These are phyloP conservation scores for Aphelinus certus DNA, from an alignment of 1,140 invertebrate species.

Conservation along the genomic window DNA sequence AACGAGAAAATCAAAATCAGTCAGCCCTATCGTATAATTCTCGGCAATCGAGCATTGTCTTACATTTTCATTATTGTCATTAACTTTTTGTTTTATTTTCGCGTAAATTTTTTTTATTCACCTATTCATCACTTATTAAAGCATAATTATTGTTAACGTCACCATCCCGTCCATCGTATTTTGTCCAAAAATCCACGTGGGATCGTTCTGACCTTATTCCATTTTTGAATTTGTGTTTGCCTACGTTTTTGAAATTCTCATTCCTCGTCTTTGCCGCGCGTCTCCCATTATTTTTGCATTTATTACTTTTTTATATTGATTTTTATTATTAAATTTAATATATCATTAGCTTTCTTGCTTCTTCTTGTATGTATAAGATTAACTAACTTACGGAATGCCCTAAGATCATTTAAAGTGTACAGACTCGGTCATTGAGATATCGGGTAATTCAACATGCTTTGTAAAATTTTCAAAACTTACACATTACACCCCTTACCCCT, in stretches of 20 bases:
- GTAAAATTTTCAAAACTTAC: conserved; percentile 59
- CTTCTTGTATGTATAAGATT: conserved; percentile 43
- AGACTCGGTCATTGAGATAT: conserved; percentile 50
- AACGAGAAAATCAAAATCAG: conserved; percentile 34
- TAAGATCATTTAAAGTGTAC: conserved; percentile 53
- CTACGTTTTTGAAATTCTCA: conserved; percentile 36
- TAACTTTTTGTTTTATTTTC: conserved; percentile 35
- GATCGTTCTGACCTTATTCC: conserved; percentile 16
- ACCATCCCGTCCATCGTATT: conserved; percentile 22
- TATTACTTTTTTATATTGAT: conserved; percentile 12
- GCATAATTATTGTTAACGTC: conserved; percentile 40
- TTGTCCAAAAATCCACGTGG: conserved; percentile 24
- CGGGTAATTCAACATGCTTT: conserved; percentile 51
- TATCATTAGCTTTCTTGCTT: conserved; percentile 38
- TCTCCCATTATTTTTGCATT: conserved; percentile 18
- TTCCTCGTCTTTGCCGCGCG: conserved; percentile 28
- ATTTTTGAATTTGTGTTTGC: conserved; percentile 24
- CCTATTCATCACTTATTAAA: conserved; percentile 36
- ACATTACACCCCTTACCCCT: conserved; percentile 41
- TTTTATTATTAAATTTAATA: conserved; percentile 34
- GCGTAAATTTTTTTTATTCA: conserved; percentile 18
- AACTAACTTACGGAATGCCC: conserved; percentile 53
- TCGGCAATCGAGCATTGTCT: conserved; percentile 27
- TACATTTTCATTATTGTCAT: conserved; percentile 42
- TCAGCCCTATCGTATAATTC: conserved; percentile 31